Evolutionary conservation across 2,113 vertebrate species (phyloP), one percentile per base, ranked within the genome.

Genomic region (Chionomys nivalis): DNA sequence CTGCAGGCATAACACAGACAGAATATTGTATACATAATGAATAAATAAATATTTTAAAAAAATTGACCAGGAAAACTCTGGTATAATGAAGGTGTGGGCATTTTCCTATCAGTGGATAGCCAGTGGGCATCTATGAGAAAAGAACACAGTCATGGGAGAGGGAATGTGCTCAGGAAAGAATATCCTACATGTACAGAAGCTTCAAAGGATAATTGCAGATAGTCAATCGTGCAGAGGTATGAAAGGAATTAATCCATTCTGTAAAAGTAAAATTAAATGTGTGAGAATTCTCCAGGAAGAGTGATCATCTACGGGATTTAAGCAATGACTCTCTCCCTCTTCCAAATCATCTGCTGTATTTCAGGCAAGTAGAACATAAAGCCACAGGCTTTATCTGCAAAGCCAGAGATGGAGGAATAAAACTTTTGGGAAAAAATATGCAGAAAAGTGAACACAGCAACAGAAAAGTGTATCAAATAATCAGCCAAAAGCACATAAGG

Each of bases 71-170:
- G 44, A 73, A 49, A 87, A 39, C 58, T 66, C 44, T 55, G 23
- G 2, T 39, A 16, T 81, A 58, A 58, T 55, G 31, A 39, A 17
- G 23, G 55, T 78, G 8, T 36, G 24, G n/a, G 52, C 78, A 75
- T 9, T 42, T 16, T 39, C 26, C 12, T 16, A 61, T 16, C 12
- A 63, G 49, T 24, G 4, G 2, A 19, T 0, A 87, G 33, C 26
- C 55, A 73, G 44, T 2, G 19, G 6, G 2, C 36, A 52, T 7
- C 21, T 5, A 31, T 12, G n/a, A 36, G 17, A 33, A n/a, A 26
- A 2, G 0, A 44, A 7, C 6, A n/a, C 5, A 24, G 31, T 7
- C 5, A 7, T 5, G 13, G 4, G 8, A 28, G 58, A 63, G 39
- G 44, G 7, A 12, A 7, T 6, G 16, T 24, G 16, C 24, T 65